Evolutionary conservation across 1,140 invertebrate species (phyloP).

Genomic region (Aricia agestis): DNA sequence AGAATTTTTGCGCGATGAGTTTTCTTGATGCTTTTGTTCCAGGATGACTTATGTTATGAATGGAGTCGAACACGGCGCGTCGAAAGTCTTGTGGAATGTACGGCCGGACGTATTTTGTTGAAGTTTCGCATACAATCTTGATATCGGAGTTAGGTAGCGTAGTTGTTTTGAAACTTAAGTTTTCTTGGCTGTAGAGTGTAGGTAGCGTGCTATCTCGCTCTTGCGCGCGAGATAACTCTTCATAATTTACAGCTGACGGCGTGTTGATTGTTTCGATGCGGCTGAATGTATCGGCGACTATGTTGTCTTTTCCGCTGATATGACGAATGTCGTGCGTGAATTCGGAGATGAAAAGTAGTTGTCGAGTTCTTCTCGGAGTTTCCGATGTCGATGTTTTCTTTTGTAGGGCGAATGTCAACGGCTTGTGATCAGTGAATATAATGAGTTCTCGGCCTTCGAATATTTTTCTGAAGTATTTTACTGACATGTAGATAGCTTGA

Average conservation of each 20-base stretch:
- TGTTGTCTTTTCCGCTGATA: constrained; percentile 23
- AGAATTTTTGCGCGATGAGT: constrained; percentile 17
- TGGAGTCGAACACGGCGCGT: constrained; percentile 7
- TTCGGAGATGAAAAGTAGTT: constrained; percentile 30
- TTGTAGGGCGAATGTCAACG: no score
- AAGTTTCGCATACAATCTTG: constrained; percentile 25
- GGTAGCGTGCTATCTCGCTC: background rate
- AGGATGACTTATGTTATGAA: constrained; percentile 24
- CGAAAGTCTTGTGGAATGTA: constrained; percentile 21
- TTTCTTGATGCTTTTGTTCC: constrained; percentile 22
- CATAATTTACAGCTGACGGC: background rate
- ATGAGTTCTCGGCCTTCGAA: no score
- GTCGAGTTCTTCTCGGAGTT: constrained; percentile 26
- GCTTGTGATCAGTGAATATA: no score
- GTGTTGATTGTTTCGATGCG: constrained; percentile 17
- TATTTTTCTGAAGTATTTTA: no score
- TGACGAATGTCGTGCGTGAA: constrained; percentile 30
- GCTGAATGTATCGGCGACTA: constrained; percentile 29
- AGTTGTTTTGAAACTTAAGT: constrained; percentile 18
- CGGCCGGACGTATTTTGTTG: constrained; percentile 16
- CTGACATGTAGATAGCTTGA: no score
- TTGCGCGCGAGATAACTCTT: background rate
- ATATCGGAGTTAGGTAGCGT: constrained; percentile 19
- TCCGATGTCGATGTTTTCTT: constrained; percentile 21
- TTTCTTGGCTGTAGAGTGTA: background rate